These are phyloP conservation scores for Cabera pusaria DNA, from an alignment of 2,888 invertebrate genomes.

Conservation along the genomic window DNA sequence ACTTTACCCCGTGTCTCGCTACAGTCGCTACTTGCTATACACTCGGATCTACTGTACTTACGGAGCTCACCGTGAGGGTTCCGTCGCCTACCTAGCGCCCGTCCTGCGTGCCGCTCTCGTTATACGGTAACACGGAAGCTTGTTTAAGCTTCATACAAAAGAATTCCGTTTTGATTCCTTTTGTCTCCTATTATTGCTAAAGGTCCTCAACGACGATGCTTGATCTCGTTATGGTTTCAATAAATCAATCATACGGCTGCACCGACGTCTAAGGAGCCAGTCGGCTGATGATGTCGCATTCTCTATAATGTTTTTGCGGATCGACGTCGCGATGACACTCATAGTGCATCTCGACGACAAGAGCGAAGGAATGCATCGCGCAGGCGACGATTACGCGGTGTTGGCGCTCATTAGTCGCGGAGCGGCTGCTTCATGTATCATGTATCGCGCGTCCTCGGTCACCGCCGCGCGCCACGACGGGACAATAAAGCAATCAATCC, in stretches of 20 bases:
- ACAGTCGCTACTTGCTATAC: slow-evolving; percentile 50
- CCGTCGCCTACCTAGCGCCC: slow-evolving; percentile 39
- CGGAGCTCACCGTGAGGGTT: slow-evolving; percentile 35
- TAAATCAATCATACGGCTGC: slow-evolving; percentile 56
- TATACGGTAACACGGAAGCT: slow-evolving; percentile 19
- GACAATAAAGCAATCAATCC: slow-evolving; percentile 81
- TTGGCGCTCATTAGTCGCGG: slow-evolving; percentile 70
- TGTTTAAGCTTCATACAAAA: no score
- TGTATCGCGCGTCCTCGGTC: slow-evolving; percentile 68
- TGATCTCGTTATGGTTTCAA: slow-evolving; percentile 50
- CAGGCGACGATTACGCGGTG: slow-evolving; percentile 70
- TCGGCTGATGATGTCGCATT: slow-evolving; percentile 61
- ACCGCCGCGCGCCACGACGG: slow-evolving; percentile 49
- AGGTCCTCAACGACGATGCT: slow-evolving; percentile 39
- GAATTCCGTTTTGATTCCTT: no score
- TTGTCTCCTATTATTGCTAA: slow-evolving; percentile 37
- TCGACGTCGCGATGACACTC: slow-evolving; percentile 43
- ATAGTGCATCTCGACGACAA: slow-evolving; percentile 51
- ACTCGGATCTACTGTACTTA: slow-evolving; percentile 17
- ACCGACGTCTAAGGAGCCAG: no score
- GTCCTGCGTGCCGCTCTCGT: slow-evolving; percentile 23
- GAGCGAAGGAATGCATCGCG: slow-evolving; percentile 46
- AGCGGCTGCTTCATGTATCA: slow-evolving; percentile 74
- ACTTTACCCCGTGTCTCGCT: slow-evolving; percentile 55
- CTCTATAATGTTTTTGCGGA: slow-evolving; percentile 20